Conservation (phyloP, 2,888 invertebrate genomes). For the Neria commutata region DNA sequence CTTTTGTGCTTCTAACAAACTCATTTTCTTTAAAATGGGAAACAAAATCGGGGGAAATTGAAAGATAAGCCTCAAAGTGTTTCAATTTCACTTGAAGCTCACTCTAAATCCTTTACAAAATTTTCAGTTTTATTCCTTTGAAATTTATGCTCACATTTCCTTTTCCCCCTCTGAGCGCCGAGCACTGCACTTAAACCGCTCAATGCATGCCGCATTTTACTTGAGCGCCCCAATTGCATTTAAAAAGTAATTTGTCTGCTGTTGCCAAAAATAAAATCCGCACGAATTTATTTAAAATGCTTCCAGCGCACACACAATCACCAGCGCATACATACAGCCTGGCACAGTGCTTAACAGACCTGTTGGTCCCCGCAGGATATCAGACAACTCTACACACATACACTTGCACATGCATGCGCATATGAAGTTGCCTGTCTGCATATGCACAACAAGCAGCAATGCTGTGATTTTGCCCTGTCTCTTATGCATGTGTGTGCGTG, state of each 20-base stretch:
- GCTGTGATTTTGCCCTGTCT: too few species aligned
- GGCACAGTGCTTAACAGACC: conserved; percentile 34
- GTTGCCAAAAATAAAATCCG: conserved; percentile 48
- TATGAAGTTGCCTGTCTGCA: conserved; percentile 10
- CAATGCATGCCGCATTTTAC: conserved; percentile 6
- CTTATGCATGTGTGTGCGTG: too few species aligned
- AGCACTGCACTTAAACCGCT: neutral
- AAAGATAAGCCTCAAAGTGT: too few species aligned
- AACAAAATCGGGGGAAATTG: too few species aligned
- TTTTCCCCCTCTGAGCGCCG: neutral
- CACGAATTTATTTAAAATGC: conserved; percentile 56
- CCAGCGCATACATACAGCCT: conserved; percentile 6
- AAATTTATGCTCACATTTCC: too few species aligned
- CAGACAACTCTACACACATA: conserved; percentile 4
- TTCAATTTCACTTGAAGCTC: too few species aligned
- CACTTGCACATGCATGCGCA: neutral
- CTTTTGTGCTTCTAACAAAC: too few species aligned
- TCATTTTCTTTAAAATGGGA: too few species aligned
- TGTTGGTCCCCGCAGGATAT: conserved; percentile 31
- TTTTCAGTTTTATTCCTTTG: too few species aligned
- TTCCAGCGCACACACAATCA: conserved; percentile 8
- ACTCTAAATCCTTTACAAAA: too few species aligned
- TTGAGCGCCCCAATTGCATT: conserved; percentile 55
- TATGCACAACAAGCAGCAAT: conserved; percentile 5
- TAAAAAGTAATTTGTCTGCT: conserved; percentile 59